A percentile compares a stretch with the other conserved stretches of the same genome.
Evolutionary conservation across 2,113 vertebrate genomes (phyloP).

Genomic region (Galbula dea): DNA sequence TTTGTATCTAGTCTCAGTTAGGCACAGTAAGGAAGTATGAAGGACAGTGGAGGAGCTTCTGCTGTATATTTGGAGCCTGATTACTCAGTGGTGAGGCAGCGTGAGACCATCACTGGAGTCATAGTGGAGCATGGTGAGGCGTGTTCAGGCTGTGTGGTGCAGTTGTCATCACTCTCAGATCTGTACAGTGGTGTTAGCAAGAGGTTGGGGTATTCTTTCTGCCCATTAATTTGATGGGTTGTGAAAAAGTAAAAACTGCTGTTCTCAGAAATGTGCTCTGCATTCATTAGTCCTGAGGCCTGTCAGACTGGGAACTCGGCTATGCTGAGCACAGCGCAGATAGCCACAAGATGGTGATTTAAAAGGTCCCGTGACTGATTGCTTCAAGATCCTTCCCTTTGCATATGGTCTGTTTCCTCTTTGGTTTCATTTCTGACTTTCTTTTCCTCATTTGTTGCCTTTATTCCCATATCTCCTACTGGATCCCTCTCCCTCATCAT

Average conservation of each 20-base stretch:
- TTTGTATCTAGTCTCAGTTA: not conserved
- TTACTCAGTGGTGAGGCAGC: accelerated
- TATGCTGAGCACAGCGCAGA: not conserved
- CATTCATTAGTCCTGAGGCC: not conserved
- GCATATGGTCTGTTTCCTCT: not conserved
- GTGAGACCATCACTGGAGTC: not conserved
- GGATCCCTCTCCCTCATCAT: not conserved
- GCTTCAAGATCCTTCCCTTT: not conserved
- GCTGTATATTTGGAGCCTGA: not conserved
- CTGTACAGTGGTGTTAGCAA: not conserved
- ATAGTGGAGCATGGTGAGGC: not conserved
- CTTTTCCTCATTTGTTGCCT: not conserved
- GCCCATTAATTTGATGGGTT: not conserved
- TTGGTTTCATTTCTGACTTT: not conserved
- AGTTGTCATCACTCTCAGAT: not conserved
- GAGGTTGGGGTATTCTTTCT: not conserved
- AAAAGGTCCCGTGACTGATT: not conserved
- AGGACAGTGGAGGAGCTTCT: not conserved
- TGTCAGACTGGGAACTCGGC: not conserved
- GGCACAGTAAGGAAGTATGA: not conserved
- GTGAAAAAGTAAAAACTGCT: not conserved
- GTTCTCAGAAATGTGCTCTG: not conserved
- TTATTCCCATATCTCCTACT: not conserved
- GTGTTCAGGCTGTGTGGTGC: accelerated
- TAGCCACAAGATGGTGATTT: not conserved